These are phyloP conservation scores for Drosophila equinoxialis DNA, from an alignment of 1,140 invertebrate species.

Conservation along the genomic window DNA sequence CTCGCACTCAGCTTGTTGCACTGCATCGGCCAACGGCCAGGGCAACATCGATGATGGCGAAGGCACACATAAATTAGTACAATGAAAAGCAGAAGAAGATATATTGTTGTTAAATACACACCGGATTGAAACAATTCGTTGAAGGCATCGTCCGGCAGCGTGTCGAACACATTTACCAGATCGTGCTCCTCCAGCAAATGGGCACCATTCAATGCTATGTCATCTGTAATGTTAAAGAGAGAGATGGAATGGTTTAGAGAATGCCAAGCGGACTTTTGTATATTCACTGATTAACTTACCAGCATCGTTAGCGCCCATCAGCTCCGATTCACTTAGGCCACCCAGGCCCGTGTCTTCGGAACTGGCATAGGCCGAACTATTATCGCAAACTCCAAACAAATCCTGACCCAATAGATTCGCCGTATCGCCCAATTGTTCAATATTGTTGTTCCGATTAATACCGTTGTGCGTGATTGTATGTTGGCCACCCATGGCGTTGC, in stretches of 20 bases:
- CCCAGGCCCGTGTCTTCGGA: conserved; percentile 85
- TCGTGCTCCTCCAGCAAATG: conserved; percentile 91
- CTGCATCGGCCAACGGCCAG: conserved; percentile 80
- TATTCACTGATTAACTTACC: conserved; percentile 39
- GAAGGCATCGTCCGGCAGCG: conserved; percentile 95
- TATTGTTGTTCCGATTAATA: not conserved
- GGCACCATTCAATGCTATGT: conserved; percentile 84
- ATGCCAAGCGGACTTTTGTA: no score
- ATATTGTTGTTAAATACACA: conserved; percentile 72
- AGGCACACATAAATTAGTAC: conserved; percentile 74
- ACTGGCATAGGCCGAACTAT: conserved; percentile 85
- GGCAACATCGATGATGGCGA: conserved; percentile 20
- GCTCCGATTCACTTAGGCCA: conserved; percentile 85
- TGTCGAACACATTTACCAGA: conserved; percentile 94
- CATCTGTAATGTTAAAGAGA: conserved; percentile 55
- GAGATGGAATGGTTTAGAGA: not conserved
- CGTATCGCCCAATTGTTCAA: conserved; percentile 48
- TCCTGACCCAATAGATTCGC: conserved; percentile 71
- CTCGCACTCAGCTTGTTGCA: conserved; percentile 91
- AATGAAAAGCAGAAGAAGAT: conserved; percentile 66
- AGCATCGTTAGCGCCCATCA: conserved; percentile 83
- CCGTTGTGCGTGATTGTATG: conserved; percentile 37
- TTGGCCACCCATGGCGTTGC: conserved; percentile 50
- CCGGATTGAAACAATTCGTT: conserved; percentile 91
- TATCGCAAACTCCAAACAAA: conserved; percentile 83